phyloP scores from a whole-genome alignment of 2,113 vertebrate genomes.

The Passerina amoena region DNA sequence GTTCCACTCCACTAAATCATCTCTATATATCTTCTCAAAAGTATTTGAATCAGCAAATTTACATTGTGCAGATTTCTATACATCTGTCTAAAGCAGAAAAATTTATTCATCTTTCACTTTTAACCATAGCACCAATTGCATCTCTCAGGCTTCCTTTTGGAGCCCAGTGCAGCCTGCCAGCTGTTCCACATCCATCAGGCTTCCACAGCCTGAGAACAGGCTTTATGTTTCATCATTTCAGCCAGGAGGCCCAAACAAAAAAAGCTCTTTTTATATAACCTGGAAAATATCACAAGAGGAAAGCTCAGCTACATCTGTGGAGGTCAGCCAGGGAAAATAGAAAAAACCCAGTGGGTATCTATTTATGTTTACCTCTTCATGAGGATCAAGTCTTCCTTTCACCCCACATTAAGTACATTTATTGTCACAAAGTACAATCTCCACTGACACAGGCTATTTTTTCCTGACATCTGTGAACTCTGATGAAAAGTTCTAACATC shows the following conservation, averaged over 20 bases:
- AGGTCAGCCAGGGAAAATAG: slow-evolving; percentile 31
- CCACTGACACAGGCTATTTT: neutral
- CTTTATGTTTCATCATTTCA: slow-evolving; percentile 76
- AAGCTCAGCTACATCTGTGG: slow-evolving; percentile 57
- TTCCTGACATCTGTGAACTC: slow-evolving; percentile 5
- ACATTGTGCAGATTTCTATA: slow-evolving; percentile 63
- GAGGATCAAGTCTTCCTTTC: neutral
- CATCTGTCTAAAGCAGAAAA: slow-evolving; percentile 57
- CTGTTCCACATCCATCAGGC: slow-evolving; percentile 71
- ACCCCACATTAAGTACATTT: slow-evolving; percentile 25
- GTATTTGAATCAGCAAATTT: slow-evolving; percentile 67
- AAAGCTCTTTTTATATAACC: slow-evolving; percentile 57
- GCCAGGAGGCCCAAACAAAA: slow-evolving; percentile 42
- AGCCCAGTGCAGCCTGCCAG: slow-evolving; percentile 66
- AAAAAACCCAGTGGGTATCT: slow-evolving; percentile 39
- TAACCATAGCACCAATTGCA: slow-evolving; percentile 65
- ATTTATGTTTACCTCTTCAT: slow-evolving; percentile 58
- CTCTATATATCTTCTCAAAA: slow-evolving; percentile 57
- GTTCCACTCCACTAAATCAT: slow-evolving; percentile 51
- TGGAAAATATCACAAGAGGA: slow-evolving; percentile 65
- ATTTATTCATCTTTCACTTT: slow-evolving; percentile 69
- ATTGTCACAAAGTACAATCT: neutral
- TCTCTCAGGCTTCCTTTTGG: slow-evolving; percentile 57
- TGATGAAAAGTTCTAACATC: neutral
- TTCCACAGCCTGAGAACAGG: slow-evolving; percentile 70